Evolutionary conservation across 2,797 vertebrate species (phyloP), one percentile per base, ranked within the genome.

Genomic region (Apogon talboti): DNA sequence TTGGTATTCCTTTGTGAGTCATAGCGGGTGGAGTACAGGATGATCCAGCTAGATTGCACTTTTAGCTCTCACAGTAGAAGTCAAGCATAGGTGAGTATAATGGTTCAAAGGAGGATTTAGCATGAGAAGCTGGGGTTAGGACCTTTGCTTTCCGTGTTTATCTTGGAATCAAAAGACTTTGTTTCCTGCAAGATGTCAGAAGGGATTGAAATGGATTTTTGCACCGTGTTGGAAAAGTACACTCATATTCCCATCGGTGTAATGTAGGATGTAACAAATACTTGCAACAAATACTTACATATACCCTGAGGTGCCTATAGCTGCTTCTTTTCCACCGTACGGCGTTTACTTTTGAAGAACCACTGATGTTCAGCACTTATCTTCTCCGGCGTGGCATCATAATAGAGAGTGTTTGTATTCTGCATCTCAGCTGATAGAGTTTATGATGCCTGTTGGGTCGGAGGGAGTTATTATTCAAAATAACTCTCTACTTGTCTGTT

Each of bases 121-220:
- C 1, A 1, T 44, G 38, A 24, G 57, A 66, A 66, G 33, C 61
- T 2, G 6, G 58, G 81, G 76, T 85, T 83, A 71, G 77, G 74
- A 76, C 66, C 47, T 78, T 60, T 52, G 52, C 67, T 48, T 45
- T 40, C 18, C 1, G 38, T 86, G 78, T 87, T 85, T 86, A 70
- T 48, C 41, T 38, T 69, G 45, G 78, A 83, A 79, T 86, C 78
- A 79, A 68, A 78, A 68, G 72, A 61, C 45, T 61, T 68, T 63
- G 44, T 76, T 71, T 74, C 52, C 73, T 46, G 65, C 60, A 38
- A 28, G 35, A 60, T 69, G 40, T 57, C 70, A 52, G 64, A 21
- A 6, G 16, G 70, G 82, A 80, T 81, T 79, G 35, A 38, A 16
- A 33, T 24, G 55, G 67, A 62, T 83, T 74, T 79, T 49, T 40